Evolutionary conservation across 2,113 vertebrate genomes (phyloP).

Genomic region (Hymenochirus boettgeri): DNA sequence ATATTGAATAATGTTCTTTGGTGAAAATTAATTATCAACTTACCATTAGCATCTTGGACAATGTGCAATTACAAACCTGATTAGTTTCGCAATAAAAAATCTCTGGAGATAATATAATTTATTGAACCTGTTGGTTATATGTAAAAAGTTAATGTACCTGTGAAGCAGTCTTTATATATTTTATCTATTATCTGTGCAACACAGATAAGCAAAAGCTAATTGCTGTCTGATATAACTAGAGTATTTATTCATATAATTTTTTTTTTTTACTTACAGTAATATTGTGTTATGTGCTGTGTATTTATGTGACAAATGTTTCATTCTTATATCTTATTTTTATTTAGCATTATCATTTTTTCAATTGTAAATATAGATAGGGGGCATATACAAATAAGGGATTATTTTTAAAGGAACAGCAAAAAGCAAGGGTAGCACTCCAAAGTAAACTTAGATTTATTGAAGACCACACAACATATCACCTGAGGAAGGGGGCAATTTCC

Average conservation of each 20-base stretch:
- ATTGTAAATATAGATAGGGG: no score
- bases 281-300: no score
- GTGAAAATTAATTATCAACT: conserved; percentile 35
- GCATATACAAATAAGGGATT: no score
- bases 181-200: conserved; percentile 33
- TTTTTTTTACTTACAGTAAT: background rate
- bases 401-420: no score
- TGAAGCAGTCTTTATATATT: conserved; percentile 29
- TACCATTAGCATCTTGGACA: conserved; percentile 30
- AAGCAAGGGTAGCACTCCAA: no score
- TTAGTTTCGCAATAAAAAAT: conserved; percentile 39
- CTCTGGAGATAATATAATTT: conserved; percentile 30
- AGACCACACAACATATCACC: no score
- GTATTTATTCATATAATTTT: background rate
- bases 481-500: no score
- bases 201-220: conserved; percentile 37
- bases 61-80: conserved; percentile 32
- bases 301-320: no score
- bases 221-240: conserved; percentile 24
- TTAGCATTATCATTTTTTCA: no score
- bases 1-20: conserved; percentile 29
- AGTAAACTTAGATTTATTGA: no score
- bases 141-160: conserved; percentile 41
- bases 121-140: conserved; percentile 37
- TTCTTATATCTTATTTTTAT: no score